Conservation (phyloP, 2,888 invertebrate genomes). For the Encarsia formosa region DNA sequence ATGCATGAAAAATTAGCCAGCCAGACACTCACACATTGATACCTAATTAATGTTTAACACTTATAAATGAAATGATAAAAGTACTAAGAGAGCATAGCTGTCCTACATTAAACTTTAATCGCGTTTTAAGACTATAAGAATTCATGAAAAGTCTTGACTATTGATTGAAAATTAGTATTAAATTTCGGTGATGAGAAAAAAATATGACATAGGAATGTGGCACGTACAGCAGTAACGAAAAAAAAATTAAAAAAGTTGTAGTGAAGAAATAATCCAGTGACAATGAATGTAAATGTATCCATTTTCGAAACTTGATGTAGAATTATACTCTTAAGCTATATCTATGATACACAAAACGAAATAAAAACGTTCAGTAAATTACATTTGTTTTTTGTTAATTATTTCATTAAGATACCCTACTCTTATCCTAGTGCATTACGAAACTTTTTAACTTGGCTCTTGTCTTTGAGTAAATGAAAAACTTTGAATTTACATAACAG, state of each 20-base stretch:
- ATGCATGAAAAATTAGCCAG: conserved; percentile 20
- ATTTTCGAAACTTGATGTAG: conserved; percentile 52
- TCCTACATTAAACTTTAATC: conserved; percentile 46
- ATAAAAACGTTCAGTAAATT: conserved; percentile 50
- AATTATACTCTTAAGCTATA: conserved; percentile 53
- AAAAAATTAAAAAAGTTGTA: conserved; percentile 30
- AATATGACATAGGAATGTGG: conserved; percentile 27
- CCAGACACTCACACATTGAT: conserved; percentile 28
- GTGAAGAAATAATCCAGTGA: conserved; percentile 49
- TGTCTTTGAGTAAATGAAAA: too few relatives aligned
- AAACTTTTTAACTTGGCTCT: too few relatives aligned
- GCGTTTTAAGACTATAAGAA: conserved; percentile 45
- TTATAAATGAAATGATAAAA: conserved; percentile 37
- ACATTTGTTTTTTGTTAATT: too few relatives aligned
- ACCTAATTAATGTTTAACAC: conserved; percentile 48
- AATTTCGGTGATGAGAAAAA: conserved; percentile 29
- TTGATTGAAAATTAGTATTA: conserved; percentile 48
- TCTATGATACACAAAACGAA: conserved; percentile 52
- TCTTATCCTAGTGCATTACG: too few relatives aligned
- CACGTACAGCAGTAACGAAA: conserved; percentile 27
- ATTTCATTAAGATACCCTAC: too few relatives aligned
- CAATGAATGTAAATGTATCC: conserved; percentile 54
- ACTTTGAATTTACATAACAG: too few relatives aligned
- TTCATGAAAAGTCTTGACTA: conserved; percentile 37
- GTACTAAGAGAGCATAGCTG: conserved; percentile 46